Evolutionary conservation across 2,888 invertebrate species (phyloP).

Genomic region (Aleiodes alternator): DNA sequence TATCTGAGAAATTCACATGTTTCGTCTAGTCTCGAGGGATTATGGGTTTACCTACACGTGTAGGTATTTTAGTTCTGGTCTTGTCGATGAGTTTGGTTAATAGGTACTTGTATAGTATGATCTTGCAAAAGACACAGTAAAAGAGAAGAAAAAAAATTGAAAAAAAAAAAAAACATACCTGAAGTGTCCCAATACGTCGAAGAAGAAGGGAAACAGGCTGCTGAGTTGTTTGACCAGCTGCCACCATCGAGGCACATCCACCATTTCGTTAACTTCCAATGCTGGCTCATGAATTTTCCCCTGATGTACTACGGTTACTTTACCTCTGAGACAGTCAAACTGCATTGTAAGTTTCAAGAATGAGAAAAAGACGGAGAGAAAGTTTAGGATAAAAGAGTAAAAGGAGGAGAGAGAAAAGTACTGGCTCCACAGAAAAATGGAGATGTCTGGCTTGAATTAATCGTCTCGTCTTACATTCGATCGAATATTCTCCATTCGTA

Average conservation of each 20-base stretch:
- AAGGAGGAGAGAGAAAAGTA: background rate
- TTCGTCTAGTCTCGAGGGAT: no score
- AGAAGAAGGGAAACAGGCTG: slow-evolving; percentile 63
- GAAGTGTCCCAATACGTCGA: slow-evolving; percentile 44
- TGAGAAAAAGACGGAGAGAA: background rate
- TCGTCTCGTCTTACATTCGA: slow-evolving; percentile 31
- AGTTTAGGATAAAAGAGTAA: no score
- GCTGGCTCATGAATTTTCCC: slow-evolving; percentile 38
- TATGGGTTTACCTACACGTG: no score
- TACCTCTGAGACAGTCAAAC: background rate
- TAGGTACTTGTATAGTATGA: slow-evolving; percentile 25
- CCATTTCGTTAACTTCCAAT: slow-evolving; percentile 42
- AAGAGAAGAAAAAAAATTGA: slow-evolving; percentile 27
- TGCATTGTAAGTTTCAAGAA: background rate
- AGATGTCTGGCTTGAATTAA: slow-evolving; percentile 41
- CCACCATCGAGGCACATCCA: slow-evolving; percentile 53
- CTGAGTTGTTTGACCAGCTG: slow-evolving; percentile 68
- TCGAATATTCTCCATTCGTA: slow-evolving; percentile 2
- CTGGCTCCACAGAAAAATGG: slow-evolving; percentile 34
- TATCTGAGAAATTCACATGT: no score
- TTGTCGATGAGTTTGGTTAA: background rate
- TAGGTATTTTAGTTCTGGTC: background rate
- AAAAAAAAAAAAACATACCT: slow-evolving; percentile 28
- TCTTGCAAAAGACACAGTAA: background rate
- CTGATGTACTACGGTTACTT: slow-evolving; percentile 6